A percentile compares a stretch with the other conserved stretches of the same genome.
phyloP scores from a whole-genome alignment of 2,113 vertebrate species.

The Lichenostomus cassidix region DNA sequence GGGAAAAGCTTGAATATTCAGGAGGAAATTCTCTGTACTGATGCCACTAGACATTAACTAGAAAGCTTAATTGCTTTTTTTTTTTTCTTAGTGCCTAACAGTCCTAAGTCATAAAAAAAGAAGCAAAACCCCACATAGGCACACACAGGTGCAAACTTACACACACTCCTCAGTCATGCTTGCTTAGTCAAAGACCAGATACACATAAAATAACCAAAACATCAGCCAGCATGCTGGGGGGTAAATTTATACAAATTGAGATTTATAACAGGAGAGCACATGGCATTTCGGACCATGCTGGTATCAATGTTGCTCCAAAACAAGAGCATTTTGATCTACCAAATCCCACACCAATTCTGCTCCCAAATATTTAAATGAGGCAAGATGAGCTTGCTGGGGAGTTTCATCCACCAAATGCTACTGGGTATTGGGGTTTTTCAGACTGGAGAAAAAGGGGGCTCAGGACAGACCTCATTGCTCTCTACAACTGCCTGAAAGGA shows the following conservation, averaged over 20 bases:
- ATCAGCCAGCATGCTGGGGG: neutral
- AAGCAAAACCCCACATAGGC: rapidly evolving
- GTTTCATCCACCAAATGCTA: neutral
- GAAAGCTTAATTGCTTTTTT: neutral
- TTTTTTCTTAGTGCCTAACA: neutral
- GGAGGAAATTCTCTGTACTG: neutral
- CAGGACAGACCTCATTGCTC: neutral
- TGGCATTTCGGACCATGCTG: neutral
- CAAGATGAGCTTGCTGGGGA: neutral
- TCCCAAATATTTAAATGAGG: neutral
- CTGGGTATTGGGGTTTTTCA: neutral
- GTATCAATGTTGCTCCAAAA: neutral
- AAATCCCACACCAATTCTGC: neutral
- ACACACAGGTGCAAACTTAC: neutral
- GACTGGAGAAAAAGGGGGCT: neutral
- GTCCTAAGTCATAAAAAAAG: neutral
- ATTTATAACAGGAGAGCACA: rapidly evolving
- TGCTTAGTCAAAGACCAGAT: neutral
- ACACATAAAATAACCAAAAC: neutral
- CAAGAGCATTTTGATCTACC: neutral
- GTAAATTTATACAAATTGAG: neutral
- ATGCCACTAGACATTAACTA: neutral
- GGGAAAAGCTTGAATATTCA: neutral
- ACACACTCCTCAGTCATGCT: neutral
- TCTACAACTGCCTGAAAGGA: neutral